Evolutionary conservation across 2,888 invertebrate species (phyloP).

Genomic region (Cantharis rufa): DNA sequence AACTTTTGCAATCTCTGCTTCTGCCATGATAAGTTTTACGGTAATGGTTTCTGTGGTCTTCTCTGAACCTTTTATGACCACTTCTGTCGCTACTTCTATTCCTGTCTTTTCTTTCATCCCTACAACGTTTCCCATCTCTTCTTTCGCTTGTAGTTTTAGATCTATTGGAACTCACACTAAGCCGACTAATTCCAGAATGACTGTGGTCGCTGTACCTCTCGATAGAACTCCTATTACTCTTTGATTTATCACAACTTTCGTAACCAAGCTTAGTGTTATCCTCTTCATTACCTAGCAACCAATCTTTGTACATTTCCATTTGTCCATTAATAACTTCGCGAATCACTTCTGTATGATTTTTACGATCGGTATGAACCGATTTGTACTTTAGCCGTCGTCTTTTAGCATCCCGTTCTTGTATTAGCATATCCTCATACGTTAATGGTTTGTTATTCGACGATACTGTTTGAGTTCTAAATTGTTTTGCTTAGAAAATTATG

Average conservation of each 20-base stretch:
- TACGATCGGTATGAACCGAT: conserved; percentile 60
- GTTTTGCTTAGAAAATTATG: neutral
- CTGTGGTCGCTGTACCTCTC: conserved; percentile 9
- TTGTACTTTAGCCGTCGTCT: conserved; percentile 63
- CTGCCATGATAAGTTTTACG: neutral
- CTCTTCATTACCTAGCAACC: conserved; percentile 32
- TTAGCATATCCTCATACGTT: conserved; percentile 56
- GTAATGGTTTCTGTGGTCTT: neutral
- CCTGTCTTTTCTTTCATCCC: neutral
- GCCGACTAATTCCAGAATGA: conserved; percentile 15
- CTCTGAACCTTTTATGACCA: neutral
- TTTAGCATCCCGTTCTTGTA: conserved; percentile 63
- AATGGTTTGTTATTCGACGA: conserved; percentile 48
- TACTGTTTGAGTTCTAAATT: conserved; percentile 33
- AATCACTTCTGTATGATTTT: conserved; percentile 63
- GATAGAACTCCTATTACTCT: conserved; percentile 2
- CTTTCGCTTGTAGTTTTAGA: conserved; percentile 5
- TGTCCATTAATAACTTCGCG: conserved; percentile 65
- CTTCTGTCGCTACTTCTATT: neutral
- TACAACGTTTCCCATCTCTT: neutral
- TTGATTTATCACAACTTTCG: conserved; percentile 2
- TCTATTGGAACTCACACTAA: conserved; percentile 20
- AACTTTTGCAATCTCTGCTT: neutral
- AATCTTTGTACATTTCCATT: conserved; percentile 51
- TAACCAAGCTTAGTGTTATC: neutral